These are phyloP conservation scores for Rhinoptilus africanus DNA, from an alignment of 2,113 vertebrate species.

Conservation along the genomic window DNA sequence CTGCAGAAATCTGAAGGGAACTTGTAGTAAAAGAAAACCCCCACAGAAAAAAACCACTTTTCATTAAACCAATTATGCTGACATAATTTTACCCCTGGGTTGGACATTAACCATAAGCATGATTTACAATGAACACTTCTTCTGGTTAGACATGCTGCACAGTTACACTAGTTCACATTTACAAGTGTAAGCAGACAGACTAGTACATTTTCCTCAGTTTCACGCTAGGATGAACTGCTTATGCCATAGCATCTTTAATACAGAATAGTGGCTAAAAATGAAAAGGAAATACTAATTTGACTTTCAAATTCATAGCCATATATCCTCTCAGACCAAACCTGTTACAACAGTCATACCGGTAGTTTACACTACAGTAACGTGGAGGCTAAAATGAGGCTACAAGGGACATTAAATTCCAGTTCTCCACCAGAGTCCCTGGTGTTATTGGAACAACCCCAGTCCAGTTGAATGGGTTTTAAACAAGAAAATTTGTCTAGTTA, in stretches of 20 bases:
- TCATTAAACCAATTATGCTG: conserved; percentile 32
- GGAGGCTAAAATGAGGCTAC: not conserved
- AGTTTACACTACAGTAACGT: not conserved
- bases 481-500: not conserved
- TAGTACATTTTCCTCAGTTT: not conserved
- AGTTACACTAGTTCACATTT: not conserved
- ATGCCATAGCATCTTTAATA: not conserved
- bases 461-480: not conserved
- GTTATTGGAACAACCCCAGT: not conserved
- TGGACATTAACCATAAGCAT: not conserved
- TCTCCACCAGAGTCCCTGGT: not conserved
- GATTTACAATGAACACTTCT: not conserved
- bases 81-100: conserved; percentile 13
- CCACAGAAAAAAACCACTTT: not conserved
- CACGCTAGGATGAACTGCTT: not conserved
- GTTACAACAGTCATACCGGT: not conserved
- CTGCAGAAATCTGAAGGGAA: conserved; percentile 19
- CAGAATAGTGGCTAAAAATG: not conserved
- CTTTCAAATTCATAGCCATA: not conserved
- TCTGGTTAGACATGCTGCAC: not conserved
- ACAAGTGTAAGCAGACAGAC: not conserved
- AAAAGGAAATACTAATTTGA: not conserved
- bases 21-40: not conserved
- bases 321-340: not conserved
- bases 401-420: not conserved